Evolutionary conservation across 2,797 vertebrate genomes (phyloP).

Genomic region (Rhinella marina): DNA sequence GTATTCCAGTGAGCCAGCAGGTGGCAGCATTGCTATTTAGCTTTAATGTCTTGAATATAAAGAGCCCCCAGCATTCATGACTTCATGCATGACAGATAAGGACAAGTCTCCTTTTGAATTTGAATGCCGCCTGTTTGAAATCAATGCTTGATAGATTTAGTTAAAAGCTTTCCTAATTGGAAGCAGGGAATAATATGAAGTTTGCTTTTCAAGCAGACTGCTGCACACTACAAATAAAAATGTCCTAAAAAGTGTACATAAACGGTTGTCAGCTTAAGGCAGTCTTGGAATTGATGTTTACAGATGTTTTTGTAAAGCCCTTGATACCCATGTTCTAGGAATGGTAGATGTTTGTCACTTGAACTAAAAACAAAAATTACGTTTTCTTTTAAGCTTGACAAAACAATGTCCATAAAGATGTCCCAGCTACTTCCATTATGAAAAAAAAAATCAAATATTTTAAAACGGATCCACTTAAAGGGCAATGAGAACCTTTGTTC

Average conservation of each 20-base stretch:
- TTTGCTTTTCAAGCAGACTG: conserved; percentile 28
- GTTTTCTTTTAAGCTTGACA: background rate
- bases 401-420: background rate
- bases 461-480: too few species aligned
- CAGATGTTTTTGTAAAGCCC: conserved; percentile 4
- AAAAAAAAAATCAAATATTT: too few species aligned
- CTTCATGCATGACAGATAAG: conserved; percentile 37
- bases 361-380: background rate
- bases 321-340: background rate
- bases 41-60: background rate
- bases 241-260: conserved; percentile 23
- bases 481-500: too few species aligned
- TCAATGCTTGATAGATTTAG: conserved; percentile 47
- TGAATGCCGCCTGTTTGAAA: conserved; percentile 35
- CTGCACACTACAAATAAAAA: background rate
- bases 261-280: conserved; percentile 20
- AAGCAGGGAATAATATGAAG: conserved; percentile 33
- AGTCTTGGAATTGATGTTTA: conserved; percentile 16
- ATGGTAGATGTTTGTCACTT: background rate
- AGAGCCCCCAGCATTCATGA: background rate
- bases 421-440: background rate
- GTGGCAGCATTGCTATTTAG: conserved; percentile 53
- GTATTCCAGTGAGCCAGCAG: conserved; percentile 16
- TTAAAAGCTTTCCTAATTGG: conserved; percentile 51
- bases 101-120: conserved; percentile 43